These are phyloP conservation scores for Scaptomyza montana DNA, from an alignment of 1,140 invertebrate species.

Conservation along the genomic window DNA sequence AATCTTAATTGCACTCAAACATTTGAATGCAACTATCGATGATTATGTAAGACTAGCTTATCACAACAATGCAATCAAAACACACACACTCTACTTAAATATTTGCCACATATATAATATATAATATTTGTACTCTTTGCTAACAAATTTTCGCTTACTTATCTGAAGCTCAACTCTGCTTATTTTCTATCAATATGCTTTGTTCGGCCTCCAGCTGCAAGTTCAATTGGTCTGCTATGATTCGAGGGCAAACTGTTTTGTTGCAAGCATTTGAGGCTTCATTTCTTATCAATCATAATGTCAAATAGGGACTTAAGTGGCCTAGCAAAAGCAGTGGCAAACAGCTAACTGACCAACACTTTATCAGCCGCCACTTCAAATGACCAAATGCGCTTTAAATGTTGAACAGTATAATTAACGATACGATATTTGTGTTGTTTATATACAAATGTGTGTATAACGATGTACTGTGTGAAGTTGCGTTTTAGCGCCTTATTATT, in stretches of 20 bases:
- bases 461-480: no score
- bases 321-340: slow-evolving; percentile 2
- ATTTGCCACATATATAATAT: no score
- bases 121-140: slow-evolving; percentile 18
- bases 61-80: neutral
- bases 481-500: no score
- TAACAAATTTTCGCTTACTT: slow-evolving; percentile 19
- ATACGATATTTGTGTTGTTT: slow-evolving; percentile 1
- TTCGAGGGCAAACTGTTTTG: slow-evolving; percentile 15
- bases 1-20: slow-evolving; percentile 19
- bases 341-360: slow-evolving; percentile 10
- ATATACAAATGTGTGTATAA: no score
- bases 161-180: slow-evolving; percentile 9
- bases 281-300: slow-evolving; percentile 23
- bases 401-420: slow-evolving; percentile 10
- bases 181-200: slow-evolving; percentile 1
- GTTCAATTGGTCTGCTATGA: slow-evolving; percentile 28
- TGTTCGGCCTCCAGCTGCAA: slow-evolving; percentile 29
- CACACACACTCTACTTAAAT: neutral
- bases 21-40: no score
- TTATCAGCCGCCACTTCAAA: slow-evolving; percentile 15
- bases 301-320: slow-evolving; percentile 16
- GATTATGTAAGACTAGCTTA: no score
- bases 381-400: slow-evolving; percentile 17
- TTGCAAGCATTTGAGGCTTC: slow-evolving; percentile 12